Base-by-base conservation (phyloP, 1,140 invertebrate species). In the Megathymus violae region DNA sequence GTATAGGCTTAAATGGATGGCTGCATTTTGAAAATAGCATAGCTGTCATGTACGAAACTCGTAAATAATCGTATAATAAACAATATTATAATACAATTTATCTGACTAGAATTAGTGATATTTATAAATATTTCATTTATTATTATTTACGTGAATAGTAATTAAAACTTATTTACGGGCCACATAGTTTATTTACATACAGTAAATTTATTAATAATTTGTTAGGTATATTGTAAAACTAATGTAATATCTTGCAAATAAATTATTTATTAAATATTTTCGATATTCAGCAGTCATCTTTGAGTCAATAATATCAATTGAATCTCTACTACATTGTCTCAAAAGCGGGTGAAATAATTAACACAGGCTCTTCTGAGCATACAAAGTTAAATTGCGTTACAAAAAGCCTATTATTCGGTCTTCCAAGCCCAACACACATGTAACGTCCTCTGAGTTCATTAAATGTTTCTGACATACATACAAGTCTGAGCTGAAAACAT, bases 1-100 rank as follows among this genome's bases (percentile, higher is more conserved):
- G 64, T 67, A 68, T 67, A 58, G 61, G 50, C 52, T 62, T 63
- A 48, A 15, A 40, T 52, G 62, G 58, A 27, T 51, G 46, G 54
- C 36, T 25, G 62, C n/a, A 0, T 25, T 34, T 13, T 31, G 50
- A 25, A 43, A 40, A 54, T 54, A 54, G 40, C n/a, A 36, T 16
- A 47, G 47, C 47, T 41, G 41, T n/a, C n/a, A n/a, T n/a, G n/a
- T n/a, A n/a, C n/a, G n/a, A n/a, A n/a, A n/a, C n/a, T n/a, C n/a
- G n/a, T n/a, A n/a, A n/a, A n/a, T n/a, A n/a, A n/a, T n/a, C n/a
- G n/a, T n/a, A n/a, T n/a, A n/a, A n/a, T n/a, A n/a, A n/a, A n/a
- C n/a, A n/a, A n/a, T n/a, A n/a, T n/a, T n/a, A n/a, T n/a, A n/a
- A n/a, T n/a, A n/a, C n/a, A n/a, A n/a, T n/a, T n/a, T n/a, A n/a